Percentiles rank a stretch among this genome's conserved stretches.
phyloP scores from a whole-genome alignment of 1,140 invertebrate genomes.

The Onthophagus taurus region DNA sequence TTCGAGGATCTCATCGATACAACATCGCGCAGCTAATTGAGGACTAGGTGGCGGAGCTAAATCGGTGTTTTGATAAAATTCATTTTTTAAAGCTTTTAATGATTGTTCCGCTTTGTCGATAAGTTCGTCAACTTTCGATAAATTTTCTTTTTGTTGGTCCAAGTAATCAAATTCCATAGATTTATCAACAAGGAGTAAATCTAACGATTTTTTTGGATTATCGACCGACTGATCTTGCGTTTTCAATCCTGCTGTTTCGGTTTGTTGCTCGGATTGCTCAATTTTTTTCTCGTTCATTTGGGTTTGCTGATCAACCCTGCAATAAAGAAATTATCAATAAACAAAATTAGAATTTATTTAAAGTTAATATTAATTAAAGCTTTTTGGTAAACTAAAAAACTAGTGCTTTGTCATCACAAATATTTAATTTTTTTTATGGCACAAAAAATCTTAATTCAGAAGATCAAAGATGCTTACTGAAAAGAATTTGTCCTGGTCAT shows the following conservation, averaged over 20 bases:
- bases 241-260: not conserved
- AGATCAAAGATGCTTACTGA: too few relatives aligned
- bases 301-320: not conserved
- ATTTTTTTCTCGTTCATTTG: too few relatives aligned
- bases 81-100: not conserved
- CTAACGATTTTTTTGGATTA: conserved; percentile 2
- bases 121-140: conserved; percentile 8
- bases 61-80: conserved; percentile 1
- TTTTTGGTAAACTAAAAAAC: not conserved
- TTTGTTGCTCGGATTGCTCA: not conserved
- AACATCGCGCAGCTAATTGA: not conserved
- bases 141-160: conserved; percentile 1
- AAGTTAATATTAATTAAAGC: not conserved
- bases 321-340: conserved; percentile 5
- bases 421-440: conserved; percentile 6
- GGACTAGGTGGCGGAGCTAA: not conserved
- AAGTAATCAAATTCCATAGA: conserved; percentile 2
- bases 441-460: conserved; percentile 18
- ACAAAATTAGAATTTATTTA: too few relatives aligned
- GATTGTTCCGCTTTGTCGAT: conserved; percentile 7
- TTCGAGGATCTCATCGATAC: not conserved
- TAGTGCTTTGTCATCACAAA: conserved; percentile 5
- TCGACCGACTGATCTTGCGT: not conserved
- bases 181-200: not conserved
- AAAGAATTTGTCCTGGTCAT: too few relatives aligned